A percentile compares a stretch with the other conserved stretches of the same genome.
Evolutionary conservation across 2,113 vertebrate genomes (phyloP).

Genomic region (Numenius arquata): DNA sequence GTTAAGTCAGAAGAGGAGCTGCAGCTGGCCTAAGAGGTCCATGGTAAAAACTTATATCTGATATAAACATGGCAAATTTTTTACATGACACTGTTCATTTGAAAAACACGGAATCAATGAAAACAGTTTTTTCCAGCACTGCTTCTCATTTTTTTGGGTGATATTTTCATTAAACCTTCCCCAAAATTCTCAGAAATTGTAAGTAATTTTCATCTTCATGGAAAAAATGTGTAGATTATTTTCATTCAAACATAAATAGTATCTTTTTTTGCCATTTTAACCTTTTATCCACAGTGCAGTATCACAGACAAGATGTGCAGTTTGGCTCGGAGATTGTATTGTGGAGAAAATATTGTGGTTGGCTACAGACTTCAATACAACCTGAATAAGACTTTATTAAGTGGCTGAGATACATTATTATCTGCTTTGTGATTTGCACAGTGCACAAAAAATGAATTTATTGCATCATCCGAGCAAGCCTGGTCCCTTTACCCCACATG

Average conservation of each 20-base stretch:
- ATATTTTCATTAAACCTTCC: not conserved
- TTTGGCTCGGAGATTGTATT: not conserved
- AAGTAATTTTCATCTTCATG: not conserved
- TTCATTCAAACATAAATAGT: not conserved
- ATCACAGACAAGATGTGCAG: not conserved
- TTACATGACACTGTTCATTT: not conserved
- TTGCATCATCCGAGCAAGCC: not conserved
- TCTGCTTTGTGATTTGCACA: slow-evolving; percentile 26
- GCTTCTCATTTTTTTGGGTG: not conserved
- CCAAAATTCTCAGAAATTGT: not conserved
- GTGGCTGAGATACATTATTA: not conserved
- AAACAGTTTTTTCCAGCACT: not conserved
- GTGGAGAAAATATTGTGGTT: not conserved
- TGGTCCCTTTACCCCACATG: accelerated
- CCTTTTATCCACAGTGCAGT: not conserved
- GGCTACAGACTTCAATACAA: not conserved
- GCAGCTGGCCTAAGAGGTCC: not conserved
- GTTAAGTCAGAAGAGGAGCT: not conserved
- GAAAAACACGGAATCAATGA: not conserved
- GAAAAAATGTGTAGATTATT: not conserved
- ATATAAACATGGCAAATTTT: not conserved
- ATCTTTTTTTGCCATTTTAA: not conserved
- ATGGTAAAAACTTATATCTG: not conserved
- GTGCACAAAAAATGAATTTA: not conserved
- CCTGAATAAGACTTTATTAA: not conserved